Base-by-base conservation (phyloP, 2,113 vertebrate genomes). In the Cromileptes altivelis region DNA sequence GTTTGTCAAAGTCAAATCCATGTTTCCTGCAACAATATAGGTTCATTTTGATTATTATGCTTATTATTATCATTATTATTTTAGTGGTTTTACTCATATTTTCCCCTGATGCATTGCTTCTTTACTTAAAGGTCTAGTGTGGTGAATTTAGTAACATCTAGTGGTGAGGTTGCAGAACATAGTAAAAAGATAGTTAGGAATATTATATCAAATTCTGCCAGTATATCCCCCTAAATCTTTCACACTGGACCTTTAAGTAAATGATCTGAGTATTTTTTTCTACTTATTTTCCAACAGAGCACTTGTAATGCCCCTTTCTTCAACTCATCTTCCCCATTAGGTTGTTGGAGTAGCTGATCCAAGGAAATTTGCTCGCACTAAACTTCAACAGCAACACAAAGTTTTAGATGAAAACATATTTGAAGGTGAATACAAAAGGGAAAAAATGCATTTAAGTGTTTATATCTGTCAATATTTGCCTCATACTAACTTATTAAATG, bases 331-430 rank as follows among this genome's bases (percentile, higher is more conserved):
- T 58, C 8, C 27, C 6, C 7, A 25, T 14, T 55, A 97, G 96
- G 93, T 97, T 65, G 93, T 96, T 42, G 96, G 94, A 61, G 94
- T 96, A 27, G 96, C 95, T 40, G 96, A 97, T 81, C 96, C 95
- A 19, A 94, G 93, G n/a, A 77, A 78, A 49, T 95, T 95, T 92
- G 94, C 94, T 6, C 90, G 95, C 70, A 92, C 91, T 18, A 92
- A 92, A 70, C 89, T 97, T 42, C 94, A 96, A 72, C 55, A 92
- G 18, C 62, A 81, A 11, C 94, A 96, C 80, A 71, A 76, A 6
- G 93, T 97, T 63, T 53, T 62, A 1, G 85, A 94, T 61, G 77
- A 94, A 78, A 96, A 97, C 50, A 45, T 93, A 27, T 96, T 94
- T 88, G 88, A 93, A 70, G 95, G 96, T 96, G 82, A 86, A 78